These are phyloP conservation scores for Plebejus argus DNA, from an alignment of 2,888 invertebrate genomes.

Conservation along the genomic window DNA sequence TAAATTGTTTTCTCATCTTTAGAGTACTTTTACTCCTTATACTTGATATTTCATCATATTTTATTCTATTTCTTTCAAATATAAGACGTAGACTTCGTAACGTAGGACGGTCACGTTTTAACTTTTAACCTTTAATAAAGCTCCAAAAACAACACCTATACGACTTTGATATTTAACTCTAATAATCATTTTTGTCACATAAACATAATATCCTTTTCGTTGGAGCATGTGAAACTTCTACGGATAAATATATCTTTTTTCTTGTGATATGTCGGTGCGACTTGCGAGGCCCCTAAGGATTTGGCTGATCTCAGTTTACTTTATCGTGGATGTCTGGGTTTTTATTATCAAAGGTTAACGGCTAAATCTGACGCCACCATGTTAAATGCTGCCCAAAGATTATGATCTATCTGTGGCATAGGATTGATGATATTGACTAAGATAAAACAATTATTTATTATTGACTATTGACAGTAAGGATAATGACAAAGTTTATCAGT, in stretches of 20 bases:
- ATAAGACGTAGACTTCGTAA: too few species aligned
- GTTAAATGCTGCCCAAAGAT: neutral
- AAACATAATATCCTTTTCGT: neutral
- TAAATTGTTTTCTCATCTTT: too few species aligned
- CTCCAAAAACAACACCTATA: too few species aligned
- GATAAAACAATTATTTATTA: neutral
- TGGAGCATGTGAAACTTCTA: neutral
- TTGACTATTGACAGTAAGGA: too few species aligned
- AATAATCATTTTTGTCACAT: too few species aligned
- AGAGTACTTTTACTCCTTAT: too few species aligned
- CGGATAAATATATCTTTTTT: neutral
- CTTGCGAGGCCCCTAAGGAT: neutral
- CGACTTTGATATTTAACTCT: too few species aligned
- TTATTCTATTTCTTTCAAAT: too few species aligned
- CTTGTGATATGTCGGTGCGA: neutral
- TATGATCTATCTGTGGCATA: neutral
- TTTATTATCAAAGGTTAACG: neutral
- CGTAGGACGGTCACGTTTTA: too few species aligned
- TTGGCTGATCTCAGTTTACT: slow-evolving; percentile 10
- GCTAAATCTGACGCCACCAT: neutral
- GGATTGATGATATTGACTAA: neutral
- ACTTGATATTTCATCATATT: too few species aligned
- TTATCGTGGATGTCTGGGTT: slow-evolving; percentile 3
- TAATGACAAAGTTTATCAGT: too few species aligned
- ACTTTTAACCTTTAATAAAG: too few species aligned